Base-by-base conservation (phyloP, 2,113 vertebrate genomes). In the Bombycilla garrulus region DNA sequence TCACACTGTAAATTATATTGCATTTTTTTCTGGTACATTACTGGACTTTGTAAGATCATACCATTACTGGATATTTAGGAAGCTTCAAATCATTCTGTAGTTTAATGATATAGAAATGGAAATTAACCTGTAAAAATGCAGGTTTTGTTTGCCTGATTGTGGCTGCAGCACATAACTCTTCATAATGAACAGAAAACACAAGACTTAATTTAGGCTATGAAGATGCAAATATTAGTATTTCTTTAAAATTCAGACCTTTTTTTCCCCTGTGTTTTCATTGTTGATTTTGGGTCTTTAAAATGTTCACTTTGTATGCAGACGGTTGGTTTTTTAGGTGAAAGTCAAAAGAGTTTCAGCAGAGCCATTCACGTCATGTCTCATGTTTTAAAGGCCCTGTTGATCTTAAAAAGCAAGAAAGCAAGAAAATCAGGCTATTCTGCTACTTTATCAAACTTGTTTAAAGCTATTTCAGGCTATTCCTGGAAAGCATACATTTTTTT, bases 191-290 rank as follows among this genome's bases (percentile, higher is more conserved):
- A 67, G 11, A 76, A 90, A 82, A 56, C 7, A 29, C 4, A 31
- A 51, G 3, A 5, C 5, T 83, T 74, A 56, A 71, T 56, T 40
- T 42, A 54, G 23, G 17, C 15, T 44, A 38, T 26, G 21, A 38
- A 50, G 11, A 56, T 56, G 22, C 0, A 60, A 70, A 80, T 44
- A 7, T 11, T 44, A 36, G 6, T 17, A 36, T 23, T 81, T 66
- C 18, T 23, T 12, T 2, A 15, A 47, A 70, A 81, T 13, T 31
- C 21, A 61, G 3, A 5, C 8, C 7, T 54, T 24, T 50, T 48
- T 29, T 1, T 1, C 23, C 12, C 38, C 38, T 22, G 12, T 0
- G 0, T 6, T 54, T 50, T 69, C 31, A 5, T 22, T 66, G 6
- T 22, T 60, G 4, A 19, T 65, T 5, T 33, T 35, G 9, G 1